A percentile compares a stretch with the other conserved stretches of the same genome.
Conservation (phyloP, 2,888 invertebrate species). For the Oligia latruncula region DNA sequence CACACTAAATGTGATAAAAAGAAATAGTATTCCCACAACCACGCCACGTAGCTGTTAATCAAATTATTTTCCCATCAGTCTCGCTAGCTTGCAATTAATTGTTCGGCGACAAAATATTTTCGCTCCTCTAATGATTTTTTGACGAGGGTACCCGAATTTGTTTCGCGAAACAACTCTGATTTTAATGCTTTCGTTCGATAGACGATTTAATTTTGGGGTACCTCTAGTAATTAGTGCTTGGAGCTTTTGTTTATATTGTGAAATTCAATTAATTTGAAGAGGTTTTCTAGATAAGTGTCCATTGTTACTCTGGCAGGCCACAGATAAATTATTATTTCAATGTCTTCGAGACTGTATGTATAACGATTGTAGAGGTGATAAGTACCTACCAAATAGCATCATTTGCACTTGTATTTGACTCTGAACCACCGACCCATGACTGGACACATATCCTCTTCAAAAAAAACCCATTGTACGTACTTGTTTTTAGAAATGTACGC, state of each 20-base stretch:
- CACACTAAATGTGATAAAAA: slow-evolving; percentile 34
- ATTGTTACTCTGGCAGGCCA: slow-evolving; percentile 15
- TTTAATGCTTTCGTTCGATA: slow-evolving; percentile 63
- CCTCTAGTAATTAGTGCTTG: slow-evolving; percentile 43
- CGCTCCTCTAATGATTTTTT: slow-evolving; percentile 83
- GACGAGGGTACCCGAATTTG: slow-evolving; percentile 83
- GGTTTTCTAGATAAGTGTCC: slow-evolving; percentile 15
- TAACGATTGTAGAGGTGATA: background rate
- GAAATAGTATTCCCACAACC: slow-evolving; percentile 31
- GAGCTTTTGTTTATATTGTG: slow-evolving; percentile 18
- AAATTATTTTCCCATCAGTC: slow-evolving; percentile 64
- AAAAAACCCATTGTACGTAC: too few species aligned
- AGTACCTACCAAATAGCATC: background rate
- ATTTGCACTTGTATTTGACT: background rate
- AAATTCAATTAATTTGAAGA: slow-evolving; percentile 46
- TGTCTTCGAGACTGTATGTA: background rate
- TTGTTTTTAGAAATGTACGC: background rate
- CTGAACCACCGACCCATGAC: background rate
- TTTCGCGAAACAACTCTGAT: slow-evolving; percentile 73
- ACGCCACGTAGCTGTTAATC: slow-evolving; percentile 51
- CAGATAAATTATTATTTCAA: background rate
- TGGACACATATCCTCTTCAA: background rate
- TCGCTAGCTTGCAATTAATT: slow-evolving; percentile 64
- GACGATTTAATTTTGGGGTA: slow-evolving; percentile 42
- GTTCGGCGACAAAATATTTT: slow-evolving; percentile 84